Conservation (phyloP, 2,797 vertebrate genomes). For the Amniataba percoides region DNA sequence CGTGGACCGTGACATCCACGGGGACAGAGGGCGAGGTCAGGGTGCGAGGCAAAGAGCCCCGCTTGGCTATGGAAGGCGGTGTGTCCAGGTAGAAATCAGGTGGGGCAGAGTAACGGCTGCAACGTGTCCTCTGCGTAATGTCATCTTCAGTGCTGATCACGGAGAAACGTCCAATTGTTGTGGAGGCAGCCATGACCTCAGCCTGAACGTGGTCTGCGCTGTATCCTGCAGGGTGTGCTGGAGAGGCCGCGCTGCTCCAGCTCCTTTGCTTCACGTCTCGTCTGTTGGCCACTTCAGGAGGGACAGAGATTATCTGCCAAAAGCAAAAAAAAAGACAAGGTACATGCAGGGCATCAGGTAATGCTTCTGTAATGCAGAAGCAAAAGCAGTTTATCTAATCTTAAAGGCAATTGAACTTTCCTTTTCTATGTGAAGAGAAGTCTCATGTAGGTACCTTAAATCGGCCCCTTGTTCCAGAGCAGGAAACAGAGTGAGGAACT, state of each 20-base stretch:
- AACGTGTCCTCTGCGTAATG: conserved; percentile 85
- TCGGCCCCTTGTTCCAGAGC: conserved; percentile 84
- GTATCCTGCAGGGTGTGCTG: conserved; percentile 75
- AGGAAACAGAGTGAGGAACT: conserved; percentile 82
- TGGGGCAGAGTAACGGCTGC: conserved; percentile 93
- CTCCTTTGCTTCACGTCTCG: conserved; percentile 83
- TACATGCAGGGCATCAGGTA: neutral
- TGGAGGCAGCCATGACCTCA: conserved; percentile 80
- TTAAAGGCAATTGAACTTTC: conserved; percentile 1
- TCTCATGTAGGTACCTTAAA: conserved; percentile 74
- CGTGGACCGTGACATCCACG: conserved; percentile 86
- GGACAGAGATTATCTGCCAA: conserved; percentile 80
- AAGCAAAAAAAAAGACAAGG: conserved; percentile 14
- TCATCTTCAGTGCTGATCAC: conserved; percentile 92
- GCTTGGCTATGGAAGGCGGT: conserved; percentile 85
- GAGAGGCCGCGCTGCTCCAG: conserved; percentile 84
- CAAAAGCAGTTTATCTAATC: conserved; percentile 4
- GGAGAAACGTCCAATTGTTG: conserved; percentile 94
- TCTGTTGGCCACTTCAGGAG: conserved; percentile 80
- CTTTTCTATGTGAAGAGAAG: neutral
- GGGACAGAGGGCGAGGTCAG: conserved; percentile 89
- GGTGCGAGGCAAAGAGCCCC: conserved; percentile 83
- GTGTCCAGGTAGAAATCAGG: conserved; percentile 95
- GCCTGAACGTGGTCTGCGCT: conserved; percentile 53
- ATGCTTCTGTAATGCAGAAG: neutral